Evolutionary conservation across 2,797 vertebrate genomes (phyloP), one percentile per base, ranked within the genome.

Genomic region (Myotis vivesi): DNA sequence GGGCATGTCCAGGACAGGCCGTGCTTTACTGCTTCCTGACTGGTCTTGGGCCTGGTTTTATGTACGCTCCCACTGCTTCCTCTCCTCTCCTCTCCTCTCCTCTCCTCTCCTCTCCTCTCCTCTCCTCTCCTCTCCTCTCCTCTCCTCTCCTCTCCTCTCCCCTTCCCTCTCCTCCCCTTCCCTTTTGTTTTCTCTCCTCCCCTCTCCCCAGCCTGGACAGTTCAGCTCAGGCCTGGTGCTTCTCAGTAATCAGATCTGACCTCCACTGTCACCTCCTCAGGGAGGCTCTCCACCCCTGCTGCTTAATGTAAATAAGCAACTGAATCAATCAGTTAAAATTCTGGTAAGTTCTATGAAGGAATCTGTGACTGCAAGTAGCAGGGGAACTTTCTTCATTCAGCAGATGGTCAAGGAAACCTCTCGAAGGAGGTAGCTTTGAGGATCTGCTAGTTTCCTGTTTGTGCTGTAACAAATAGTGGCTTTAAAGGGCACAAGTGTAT

Each of bases 361-460:
- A 38, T 33, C 49, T 5, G 3, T 20, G 59, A 38, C 30, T 10
- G 11, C 2, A 25, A 44, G 6, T 23, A 28, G 13, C 55, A 51
- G 8, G 55, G 41, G 75, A 53, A 38, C 4, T 20, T 66, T 17
- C 13, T 72, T 20, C 28, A 12, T 66, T 13, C 11, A 38, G 75
- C 9, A 19, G n/a, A n/a, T 22, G 25, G 49, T 49, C 10, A 12
- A 44, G 62, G 11, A 25, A 59, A 22, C 66, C 5, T 30, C 59
- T 41, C 19, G 3, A 51, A 46, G 3, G 55, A 11, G 36, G 28
- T n/a, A 8, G 13, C 20, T 59, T 6, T 3, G 69, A 51, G 17
- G 8, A 11, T 3, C 2, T 3, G n/a, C 19, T 7, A 1, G 5
- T 19, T n/a, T 68, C 41, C 59, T 20, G 15, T 7, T 17, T 49